These are phyloP conservation scores for Catharus minimus DNA, from an alignment of 2,113 vertebrate species.

Conservation along the genomic window DNA sequence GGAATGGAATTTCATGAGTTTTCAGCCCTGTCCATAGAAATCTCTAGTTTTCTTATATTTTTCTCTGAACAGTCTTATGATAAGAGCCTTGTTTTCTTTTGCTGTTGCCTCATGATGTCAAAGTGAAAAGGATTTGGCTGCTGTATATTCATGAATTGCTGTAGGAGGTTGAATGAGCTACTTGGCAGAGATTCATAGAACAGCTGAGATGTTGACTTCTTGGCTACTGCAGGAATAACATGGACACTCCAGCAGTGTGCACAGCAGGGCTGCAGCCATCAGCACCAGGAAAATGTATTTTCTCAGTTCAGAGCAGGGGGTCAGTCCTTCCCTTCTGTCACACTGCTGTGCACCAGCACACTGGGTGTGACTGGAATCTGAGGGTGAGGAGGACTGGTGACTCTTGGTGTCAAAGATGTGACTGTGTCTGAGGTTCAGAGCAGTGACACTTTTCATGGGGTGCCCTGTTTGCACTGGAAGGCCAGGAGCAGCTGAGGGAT, in stretches of 20 bases:
- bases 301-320: neutral
- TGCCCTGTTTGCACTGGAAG: neutral
- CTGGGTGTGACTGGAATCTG: neutral
- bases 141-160: constrained; percentile 38
- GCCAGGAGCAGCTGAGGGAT: neutral
- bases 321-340: neutral
- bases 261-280: constrained; percentile 9
- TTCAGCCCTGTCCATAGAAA: neutral
- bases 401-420: neutral
- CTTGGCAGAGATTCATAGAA: constrained; percentile 25
- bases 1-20: neutral
- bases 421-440: neutral
- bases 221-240: neutral
- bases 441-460: neutral
- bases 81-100: constrained; percentile 8
- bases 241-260: neutral
- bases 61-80: neutral
- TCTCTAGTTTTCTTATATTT: neutral
- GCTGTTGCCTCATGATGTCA: neutral
- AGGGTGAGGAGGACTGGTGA: neutral
- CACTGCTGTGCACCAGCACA: neutral
- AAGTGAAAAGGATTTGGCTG: constrained; percentile 28
- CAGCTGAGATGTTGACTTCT: constrained; percentile 45
- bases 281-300: neutral
- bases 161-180: neutral